These are phyloP conservation scores for Gadus macrocephalus DNA, from an alignment of 2,113 vertebrate species.

Conservation along the genomic window DNA sequence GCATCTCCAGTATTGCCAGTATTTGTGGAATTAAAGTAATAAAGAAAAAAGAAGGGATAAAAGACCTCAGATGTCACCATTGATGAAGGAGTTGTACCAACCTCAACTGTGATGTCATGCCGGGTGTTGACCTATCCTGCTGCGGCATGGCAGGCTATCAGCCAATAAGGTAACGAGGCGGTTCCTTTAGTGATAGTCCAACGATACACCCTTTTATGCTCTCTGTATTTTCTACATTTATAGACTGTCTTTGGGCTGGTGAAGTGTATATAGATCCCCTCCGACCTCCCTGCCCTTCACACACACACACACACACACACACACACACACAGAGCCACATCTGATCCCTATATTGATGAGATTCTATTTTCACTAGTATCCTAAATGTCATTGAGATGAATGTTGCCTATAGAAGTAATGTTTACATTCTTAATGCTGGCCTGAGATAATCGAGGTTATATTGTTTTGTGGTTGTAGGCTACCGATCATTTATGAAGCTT, in stretches of 20 bases:
- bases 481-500: constrained; percentile 23
- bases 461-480: constrained; percentile 19
- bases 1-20: constrained; percentile 16
- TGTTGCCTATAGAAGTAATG: constrained; percentile 44
- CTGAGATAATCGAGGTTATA: constrained; percentile 31
- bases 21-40: constrained; percentile 24
- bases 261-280: background rate
- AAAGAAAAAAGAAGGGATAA: background rate
- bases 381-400: constrained; percentile 32
- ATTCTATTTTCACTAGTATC: constrained; percentile 24
- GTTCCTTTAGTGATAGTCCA: background rate
- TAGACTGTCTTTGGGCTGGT: constrained; percentile 9
- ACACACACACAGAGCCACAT: constrained; percentile 6
- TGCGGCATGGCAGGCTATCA: constrained; percentile 1
- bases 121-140: background rate
- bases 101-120: constrained; percentile 24
- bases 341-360: constrained; percentile 26
- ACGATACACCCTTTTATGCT: constrained; percentile 1
- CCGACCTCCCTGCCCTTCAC: too few relatives aligned
- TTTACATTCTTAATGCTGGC: constrained; percentile 43
- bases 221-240: constrained; percentile 22
- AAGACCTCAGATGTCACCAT: constrained; percentile 8
- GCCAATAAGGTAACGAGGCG: background rate
- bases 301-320: too few relatives aligned
- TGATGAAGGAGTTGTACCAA: constrained; percentile 19